These are phyloP conservation scores for Drosophila lini DNA, from an alignment of 1,140 invertebrate species.

Conservation along the genomic window DNA sequence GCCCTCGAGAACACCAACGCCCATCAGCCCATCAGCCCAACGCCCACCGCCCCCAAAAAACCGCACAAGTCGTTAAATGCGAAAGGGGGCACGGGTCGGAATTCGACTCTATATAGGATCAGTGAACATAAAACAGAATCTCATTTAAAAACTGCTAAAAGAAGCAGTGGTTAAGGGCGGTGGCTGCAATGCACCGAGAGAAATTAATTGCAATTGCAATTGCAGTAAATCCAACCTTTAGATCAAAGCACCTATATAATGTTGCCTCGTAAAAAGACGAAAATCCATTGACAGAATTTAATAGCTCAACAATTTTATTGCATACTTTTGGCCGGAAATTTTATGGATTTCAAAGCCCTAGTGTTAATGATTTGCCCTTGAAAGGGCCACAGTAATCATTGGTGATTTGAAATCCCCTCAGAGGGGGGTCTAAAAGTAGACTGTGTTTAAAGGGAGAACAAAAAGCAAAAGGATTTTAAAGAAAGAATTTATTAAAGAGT, in stretches of 20 bases:
- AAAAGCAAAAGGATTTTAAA: background rate
- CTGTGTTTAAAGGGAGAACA: background rate
- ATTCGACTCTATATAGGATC: slow-evolving; percentile 50
- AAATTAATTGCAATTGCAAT: background rate
- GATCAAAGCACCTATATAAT: background rate
- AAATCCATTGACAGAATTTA: background rate
- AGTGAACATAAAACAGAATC: slow-evolving; percentile 49
- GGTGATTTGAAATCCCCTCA: background rate
- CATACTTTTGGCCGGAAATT: background rate
- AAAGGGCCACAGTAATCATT: background rate
- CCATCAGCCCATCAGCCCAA: background rate
- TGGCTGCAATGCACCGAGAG: slow-evolving; percentile 17
- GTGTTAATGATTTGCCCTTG: background rate
- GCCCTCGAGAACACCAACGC: slow-evolving; percentile 19
- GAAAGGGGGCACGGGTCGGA: slow-evolving; percentile 17
- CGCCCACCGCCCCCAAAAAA: slow-evolving; percentile 1
- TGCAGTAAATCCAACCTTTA: background rate
- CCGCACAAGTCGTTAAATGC: slow-evolving; percentile 45
- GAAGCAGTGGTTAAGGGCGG: slow-evolving; percentile 31
- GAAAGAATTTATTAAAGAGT: too few relatives aligned
- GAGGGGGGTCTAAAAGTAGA: background rate
- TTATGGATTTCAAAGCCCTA: slow-evolving; percentile 5
- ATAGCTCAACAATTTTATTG: slow-evolving; percentile 5
- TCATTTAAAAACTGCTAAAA: slow-evolving; percentile 68
- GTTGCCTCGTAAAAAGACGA: background rate